Conservation (phyloP, 2,797 vertebrate species). For the Cynodonichthys magdalenae region DNA sequence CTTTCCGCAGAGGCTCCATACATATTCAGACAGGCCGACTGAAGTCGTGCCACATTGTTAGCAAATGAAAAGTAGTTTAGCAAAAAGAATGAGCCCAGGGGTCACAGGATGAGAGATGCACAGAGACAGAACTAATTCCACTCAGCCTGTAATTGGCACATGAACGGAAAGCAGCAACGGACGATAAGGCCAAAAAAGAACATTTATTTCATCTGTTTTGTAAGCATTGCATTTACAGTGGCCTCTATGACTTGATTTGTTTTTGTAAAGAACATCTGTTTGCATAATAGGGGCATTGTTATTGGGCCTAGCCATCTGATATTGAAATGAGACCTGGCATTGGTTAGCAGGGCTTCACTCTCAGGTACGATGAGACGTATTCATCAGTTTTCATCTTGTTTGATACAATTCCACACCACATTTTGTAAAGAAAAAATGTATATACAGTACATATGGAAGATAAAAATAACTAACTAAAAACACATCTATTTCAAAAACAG, state of each 20-base stretch:
- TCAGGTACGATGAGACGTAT: constrained; percentile 42
- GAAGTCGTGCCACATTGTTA: constrained; percentile 80
- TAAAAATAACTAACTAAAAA: too few species aligned
- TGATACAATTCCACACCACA: constrained; percentile 17
- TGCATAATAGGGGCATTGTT: constrained; percentile 66
- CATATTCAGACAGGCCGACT: constrained; percentile 75
- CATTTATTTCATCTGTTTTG: constrained; percentile 50
- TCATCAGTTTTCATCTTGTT: constrained; percentile 35
- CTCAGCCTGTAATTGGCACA: constrained; percentile 52
- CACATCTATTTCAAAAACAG: neutral
- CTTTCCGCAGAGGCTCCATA: constrained; percentile 52
- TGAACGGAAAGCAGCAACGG: constrained; percentile 30
- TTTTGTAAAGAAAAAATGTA: too few species aligned
- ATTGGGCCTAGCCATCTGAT: constrained; percentile 55
- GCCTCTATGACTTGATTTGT: constrained; percentile 22
- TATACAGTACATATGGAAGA: neutral
- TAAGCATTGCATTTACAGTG: constrained; percentile 33
- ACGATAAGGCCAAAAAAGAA: constrained; percentile 20
- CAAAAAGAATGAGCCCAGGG: constrained; percentile 76
- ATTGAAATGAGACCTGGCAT: constrained; percentile 59
- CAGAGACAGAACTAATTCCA: constrained; percentile 61
- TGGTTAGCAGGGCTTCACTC: constrained; percentile 35
- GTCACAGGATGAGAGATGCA: constrained; percentile 54
- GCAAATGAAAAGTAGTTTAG: constrained; percentile 82
- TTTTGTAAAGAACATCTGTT: constrained; percentile 66